Conservation (phyloP, 2,797 vertebrate genomes). For the Tiaroga cobitis region DNA sequence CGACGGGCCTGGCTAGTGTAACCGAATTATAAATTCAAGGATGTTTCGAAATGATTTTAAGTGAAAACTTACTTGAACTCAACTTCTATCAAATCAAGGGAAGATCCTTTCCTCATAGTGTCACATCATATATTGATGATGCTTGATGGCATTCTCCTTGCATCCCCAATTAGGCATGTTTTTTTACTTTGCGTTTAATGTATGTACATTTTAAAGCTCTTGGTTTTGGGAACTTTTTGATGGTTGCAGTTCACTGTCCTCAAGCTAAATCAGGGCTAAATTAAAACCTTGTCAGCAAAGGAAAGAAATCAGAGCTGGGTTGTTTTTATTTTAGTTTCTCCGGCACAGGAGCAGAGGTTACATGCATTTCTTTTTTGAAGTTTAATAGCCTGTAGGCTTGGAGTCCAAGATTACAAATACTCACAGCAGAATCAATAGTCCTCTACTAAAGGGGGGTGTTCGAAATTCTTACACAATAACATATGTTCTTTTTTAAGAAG, state of each 20-base stretch:
- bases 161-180: background rate
- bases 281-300: slow-evolving; percentile 50
- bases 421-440: slow-evolving; percentile 55
- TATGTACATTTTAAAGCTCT: slow-evolving; percentile 17
- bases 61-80: too few species aligned
- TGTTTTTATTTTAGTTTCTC: slow-evolving; percentile 34
- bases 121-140: background rate
- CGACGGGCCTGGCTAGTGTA: background rate
- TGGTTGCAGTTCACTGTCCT: slow-evolving; percentile 52
- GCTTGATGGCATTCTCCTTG: background rate
- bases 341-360: slow-evolving; percentile 23
- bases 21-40: background rate
- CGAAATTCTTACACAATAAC: slow-evolving; percentile 43
- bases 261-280: slow-evolving; percentile 44
- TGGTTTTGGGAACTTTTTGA: slow-evolving; percentile 43
- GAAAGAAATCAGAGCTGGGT: slow-evolving; percentile 26
- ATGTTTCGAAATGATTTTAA: background rate
- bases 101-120: background rate
- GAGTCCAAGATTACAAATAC: slow-evolving; percentile 46
- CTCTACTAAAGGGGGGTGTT: slow-evolving; percentile 43
- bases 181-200: slow-evolving; percentile 8
- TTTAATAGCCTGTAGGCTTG: slow-evolving; percentile 54
- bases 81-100: background rate
- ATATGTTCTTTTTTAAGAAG: slow-evolving; percentile 7
- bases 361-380: slow-evolving; percentile 43